Evolutionary conservation across 2,797 vertebrate species (phyloP).

Genomic region (Catostomus latipinnis): DNA sequence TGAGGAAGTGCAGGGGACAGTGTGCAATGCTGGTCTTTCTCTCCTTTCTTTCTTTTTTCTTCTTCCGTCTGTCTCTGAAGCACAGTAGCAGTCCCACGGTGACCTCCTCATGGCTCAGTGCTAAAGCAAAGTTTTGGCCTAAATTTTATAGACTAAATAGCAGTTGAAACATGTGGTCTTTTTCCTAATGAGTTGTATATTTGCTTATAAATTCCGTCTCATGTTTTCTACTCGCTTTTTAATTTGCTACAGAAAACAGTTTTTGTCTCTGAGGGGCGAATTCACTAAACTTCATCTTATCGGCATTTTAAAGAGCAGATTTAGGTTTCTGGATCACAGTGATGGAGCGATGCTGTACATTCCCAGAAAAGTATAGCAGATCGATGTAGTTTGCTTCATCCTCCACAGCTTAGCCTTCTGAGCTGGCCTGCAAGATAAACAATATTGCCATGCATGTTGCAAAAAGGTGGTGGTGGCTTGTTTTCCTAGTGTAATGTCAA

Average conservation of each 20-base stretch:
- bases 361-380: too few species aligned
- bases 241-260: not conserved
- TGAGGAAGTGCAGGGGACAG: conserved; percentile 34
- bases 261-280: not conserved
- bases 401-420: too few species aligned
- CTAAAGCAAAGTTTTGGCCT: not conserved
- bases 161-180: not conserved
- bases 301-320: too few species aligned
- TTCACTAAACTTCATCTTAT: too few species aligned
- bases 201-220: not conserved
- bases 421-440: too few species aligned
- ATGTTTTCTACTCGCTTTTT: not conserved
- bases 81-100: conserved; percentile 47
- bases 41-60: not conserved
- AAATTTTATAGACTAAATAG: not conserved
- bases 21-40: conserved; percentile 20
- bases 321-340: too few species aligned
- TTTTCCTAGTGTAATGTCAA: too few species aligned
- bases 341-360: too few species aligned
- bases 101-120: not conserved
- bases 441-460: too few species aligned
- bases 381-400: too few species aligned
- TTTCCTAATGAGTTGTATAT: not conserved
- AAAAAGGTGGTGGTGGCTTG: too few species aligned
- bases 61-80: conserved; percentile 1